phyloP scores from a whole-genome alignment of 2,797 vertebrate genomes.

The Rhinogobio ventralis region DNA sequence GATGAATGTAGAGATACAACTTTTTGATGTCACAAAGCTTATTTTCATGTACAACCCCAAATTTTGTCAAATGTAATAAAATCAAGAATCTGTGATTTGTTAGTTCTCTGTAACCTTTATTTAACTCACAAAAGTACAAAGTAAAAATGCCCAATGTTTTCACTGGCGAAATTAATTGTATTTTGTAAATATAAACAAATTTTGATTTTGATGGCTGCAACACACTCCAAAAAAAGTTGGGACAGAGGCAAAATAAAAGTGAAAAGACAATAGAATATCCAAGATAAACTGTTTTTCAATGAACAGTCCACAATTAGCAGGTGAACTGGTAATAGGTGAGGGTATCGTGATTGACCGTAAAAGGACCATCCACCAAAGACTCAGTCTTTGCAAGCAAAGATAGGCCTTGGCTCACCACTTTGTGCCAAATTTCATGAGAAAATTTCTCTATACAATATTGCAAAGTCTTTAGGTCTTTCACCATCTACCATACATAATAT shows the following conservation, averaged over 20 bases:
- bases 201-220: background rate
- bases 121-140: too few relatives aligned
- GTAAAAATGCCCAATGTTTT: background rate
- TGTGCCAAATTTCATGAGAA: background rate
- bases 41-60: background rate
- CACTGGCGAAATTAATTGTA: background rate
- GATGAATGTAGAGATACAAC: background rate
- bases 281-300: background rate
- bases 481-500: background rate
- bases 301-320: background rate
- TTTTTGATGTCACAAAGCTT: background rate
- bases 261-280: background rate
- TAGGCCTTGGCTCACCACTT: background rate
- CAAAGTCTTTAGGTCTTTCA: too few relatives aligned
- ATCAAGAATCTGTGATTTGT: too few relatives aligned
- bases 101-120: too few relatives aligned
- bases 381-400: too few relatives aligned
- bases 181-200: background rate
- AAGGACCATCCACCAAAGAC: background rate
- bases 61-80: too few relatives aligned
- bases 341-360: background rate
- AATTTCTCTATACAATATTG: too few relatives aligned
- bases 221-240: background rate
- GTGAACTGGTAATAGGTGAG: background rate
- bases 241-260: background rate